These are phyloP conservation scores for Gari tellinella DNA, from an alignment of 2,888 invertebrate species.

Conservation along the genomic window DNA sequence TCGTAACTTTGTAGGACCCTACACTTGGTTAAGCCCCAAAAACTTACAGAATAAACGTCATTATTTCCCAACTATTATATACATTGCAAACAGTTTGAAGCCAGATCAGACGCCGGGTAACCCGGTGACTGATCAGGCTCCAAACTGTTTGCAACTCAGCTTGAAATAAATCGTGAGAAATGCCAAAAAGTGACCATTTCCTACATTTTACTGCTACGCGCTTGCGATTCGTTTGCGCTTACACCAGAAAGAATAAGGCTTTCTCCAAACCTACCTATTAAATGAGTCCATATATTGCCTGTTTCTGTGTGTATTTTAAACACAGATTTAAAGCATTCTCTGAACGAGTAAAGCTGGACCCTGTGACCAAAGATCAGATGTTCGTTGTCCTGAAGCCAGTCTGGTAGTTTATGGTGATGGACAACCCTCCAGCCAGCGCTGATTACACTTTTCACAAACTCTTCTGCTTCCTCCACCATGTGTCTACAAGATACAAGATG, in stretches of 20 bases:
- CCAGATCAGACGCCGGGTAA: too few relatives aligned
- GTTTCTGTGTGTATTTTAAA: slow-evolving; percentile 99
- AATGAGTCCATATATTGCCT: slow-evolving; percentile 99
- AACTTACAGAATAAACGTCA: too few relatives aligned
- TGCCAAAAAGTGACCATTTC: too few relatives aligned
- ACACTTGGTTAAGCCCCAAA: too few relatives aligned
- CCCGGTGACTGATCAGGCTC: too few relatives aligned
- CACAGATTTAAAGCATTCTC: slow-evolving; percentile 98
- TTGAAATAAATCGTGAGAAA: too few relatives aligned
- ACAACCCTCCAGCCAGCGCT: slow-evolving; percentile 88
- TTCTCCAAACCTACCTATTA: slow-evolving; percentile 89
- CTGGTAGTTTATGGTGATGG: slow-evolving; percentile 93
- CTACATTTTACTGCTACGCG: too few relatives aligned
- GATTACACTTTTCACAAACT: slow-evolving; percentile 90
- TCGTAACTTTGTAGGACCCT: too few relatives aligned
- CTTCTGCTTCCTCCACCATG: slow-evolving; percentile 96
- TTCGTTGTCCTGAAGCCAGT: slow-evolving; percentile 99
- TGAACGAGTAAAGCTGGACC: slow-evolving; percentile 97
- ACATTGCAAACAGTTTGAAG: too few relatives aligned
- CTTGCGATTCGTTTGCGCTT: background rate
- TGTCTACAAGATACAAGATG: too few relatives aligned
- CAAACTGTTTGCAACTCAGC: too few relatives aligned
- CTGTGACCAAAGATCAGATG: slow-evolving; percentile 97
- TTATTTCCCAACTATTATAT: too few relatives aligned
- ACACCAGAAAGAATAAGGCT: background rate